phyloP scores from a whole-genome alignment of 2,888 invertebrate genomes.

The Acheta domesticus region DNA sequence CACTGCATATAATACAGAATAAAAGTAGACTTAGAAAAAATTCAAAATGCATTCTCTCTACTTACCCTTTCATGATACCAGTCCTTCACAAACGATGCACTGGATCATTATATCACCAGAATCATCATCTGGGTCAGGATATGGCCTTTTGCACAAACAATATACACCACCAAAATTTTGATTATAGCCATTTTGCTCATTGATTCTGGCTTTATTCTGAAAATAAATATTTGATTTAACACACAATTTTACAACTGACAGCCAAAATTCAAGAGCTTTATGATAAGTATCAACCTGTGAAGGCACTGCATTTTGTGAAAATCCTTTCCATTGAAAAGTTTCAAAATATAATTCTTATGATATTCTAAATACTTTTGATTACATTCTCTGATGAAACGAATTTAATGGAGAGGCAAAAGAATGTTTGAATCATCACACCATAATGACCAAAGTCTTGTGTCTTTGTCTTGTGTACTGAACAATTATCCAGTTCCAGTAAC shows the following conservation, averaged over 20 bases:
- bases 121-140: constrained; percentile 87
- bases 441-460: no score
- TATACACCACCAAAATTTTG: constrained; percentile 93
- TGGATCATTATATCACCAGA: constrained; percentile 92
- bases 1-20: no score
- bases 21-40: background rate
- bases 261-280: background rate
- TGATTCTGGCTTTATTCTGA: constrained; percentile 59
- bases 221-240: constrained; percentile 32
- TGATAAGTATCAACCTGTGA: background rate
- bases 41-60: background rate
- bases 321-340: no score
- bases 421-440: no score
- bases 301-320: no score
- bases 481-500: no score
- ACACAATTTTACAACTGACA: background rate
- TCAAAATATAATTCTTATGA: no score
- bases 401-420: no score
- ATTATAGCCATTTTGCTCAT: constrained; percentile 76
- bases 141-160: constrained; percentile 87
- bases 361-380: no score
- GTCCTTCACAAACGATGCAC: constrained; percentile 94
- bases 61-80: constrained; percentile 83
- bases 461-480: no score
- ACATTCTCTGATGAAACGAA: no score